Conservation (phyloP, 1,140 invertebrate species). For the Papilio aristodemus region DNA sequence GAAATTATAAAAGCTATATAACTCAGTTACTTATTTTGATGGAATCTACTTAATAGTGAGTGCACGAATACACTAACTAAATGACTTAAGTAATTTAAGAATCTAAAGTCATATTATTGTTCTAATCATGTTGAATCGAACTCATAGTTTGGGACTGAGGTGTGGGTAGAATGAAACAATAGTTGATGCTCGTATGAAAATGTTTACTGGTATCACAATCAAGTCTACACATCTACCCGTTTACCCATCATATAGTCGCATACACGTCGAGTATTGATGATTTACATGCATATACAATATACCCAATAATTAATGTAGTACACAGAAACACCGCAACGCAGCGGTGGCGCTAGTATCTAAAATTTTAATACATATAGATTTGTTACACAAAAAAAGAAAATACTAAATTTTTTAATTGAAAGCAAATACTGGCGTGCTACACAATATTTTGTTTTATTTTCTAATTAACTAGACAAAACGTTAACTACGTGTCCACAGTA, state of each 20-base stretch:
- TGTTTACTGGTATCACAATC: conserved; percentile 81
- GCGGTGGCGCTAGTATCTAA: conserved; percentile 51
- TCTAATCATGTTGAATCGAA: not conserved
- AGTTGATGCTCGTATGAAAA: conserved; percentile 79
- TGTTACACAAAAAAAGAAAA: conserved; percentile 54
- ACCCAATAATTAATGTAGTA: conserved; percentile 42
- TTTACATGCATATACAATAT: conserved; percentile 60
- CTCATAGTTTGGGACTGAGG: not conserved
- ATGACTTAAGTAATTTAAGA: too few species aligned
- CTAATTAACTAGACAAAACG: conserved; percentile 48
- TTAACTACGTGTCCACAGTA: conserved; percentile 59
- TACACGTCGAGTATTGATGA: conserved; percentile 68
- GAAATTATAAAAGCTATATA: too few species aligned
- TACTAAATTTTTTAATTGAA: conserved; percentile 50
- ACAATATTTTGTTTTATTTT: conserved; percentile 49
- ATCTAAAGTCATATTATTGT: too few species aligned
- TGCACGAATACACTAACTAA: too few species aligned
- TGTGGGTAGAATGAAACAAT: conserved; percentile 59
- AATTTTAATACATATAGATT: conserved; percentile 57
- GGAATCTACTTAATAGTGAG: too few species aligned
- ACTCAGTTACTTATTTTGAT: too few species aligned
- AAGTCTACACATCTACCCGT: conserved; percentile 78
- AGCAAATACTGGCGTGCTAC: conserved; percentile 68
- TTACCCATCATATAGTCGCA: conserved; percentile 66
- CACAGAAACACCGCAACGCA: conserved; percentile 47